phyloP scores from a whole-genome alignment of 2,113 vertebrate genomes.

The Hymenochirus boettgeri region DNA sequence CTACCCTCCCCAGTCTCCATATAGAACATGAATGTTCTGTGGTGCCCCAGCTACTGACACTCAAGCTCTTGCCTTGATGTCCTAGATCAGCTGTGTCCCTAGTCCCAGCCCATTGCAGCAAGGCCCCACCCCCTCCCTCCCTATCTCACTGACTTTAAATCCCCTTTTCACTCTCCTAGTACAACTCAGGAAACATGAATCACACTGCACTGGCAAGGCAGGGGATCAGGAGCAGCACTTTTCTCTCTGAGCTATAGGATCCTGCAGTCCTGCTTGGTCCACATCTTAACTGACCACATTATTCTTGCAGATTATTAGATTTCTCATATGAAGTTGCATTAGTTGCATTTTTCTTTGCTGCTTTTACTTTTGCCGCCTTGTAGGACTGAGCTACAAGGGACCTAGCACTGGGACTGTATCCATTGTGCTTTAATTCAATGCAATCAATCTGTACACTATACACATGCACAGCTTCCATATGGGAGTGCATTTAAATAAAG shows the following conservation, averaged over 20 bases:
- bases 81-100: neutral
- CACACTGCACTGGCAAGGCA: neutral
- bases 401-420: neutral
- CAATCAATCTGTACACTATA: neutral
- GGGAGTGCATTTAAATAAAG: neutral
- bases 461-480: conserved; percentile 5
- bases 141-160: conserved; percentile 36
- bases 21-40: too few relatives aligned
- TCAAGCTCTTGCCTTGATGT: too few relatives aligned
- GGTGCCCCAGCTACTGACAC: neutral
- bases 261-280: neutral
- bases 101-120: conserved; percentile 6
- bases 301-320: too few relatives aligned
- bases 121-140: conserved; percentile 9
- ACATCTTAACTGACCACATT: neutral
- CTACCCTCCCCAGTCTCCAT: too few relatives aligned
- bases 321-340: too few relatives aligned
- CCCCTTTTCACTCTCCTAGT: conserved; percentile 13
- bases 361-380: neutral
- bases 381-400: neutral
- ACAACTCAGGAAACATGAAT: conserved; percentile 35
- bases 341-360: neutral
- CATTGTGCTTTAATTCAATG: neutral
- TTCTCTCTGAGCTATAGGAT: neutral
- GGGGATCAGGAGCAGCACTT: neutral